Conservation (phyloP, 2,888 invertebrate species). For the Troides helena region DNA sequence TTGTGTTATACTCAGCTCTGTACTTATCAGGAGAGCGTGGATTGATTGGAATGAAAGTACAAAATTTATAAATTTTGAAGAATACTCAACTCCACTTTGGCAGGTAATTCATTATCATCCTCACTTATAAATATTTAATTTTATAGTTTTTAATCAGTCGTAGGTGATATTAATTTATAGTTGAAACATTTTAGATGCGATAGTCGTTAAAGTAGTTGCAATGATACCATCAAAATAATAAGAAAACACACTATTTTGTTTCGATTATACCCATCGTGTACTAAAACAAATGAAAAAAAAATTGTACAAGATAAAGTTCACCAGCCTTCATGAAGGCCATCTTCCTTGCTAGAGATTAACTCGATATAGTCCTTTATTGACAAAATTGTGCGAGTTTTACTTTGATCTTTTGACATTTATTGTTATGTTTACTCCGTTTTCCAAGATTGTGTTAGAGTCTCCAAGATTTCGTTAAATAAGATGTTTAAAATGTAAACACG, state of each 20-base stretch:
- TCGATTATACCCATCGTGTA: no score
- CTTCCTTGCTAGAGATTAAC: neutral
- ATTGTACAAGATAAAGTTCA: neutral
- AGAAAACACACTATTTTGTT: no score
- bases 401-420: neutral
- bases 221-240: no score
- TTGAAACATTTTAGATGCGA: no score
- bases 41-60: slow-evolving; percentile 86
- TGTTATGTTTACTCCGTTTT: neutral
- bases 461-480: no score
- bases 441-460: no score
- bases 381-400: neutral
- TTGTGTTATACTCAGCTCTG: slow-evolving; percentile 81
- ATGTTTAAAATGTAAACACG: no score
- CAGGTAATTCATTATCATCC: slow-evolving; percentile 55
- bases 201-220: no score
- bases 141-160: neutral
- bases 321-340: no score
- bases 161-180: no score
- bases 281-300: neutral
- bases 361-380: neutral
- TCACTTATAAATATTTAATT: neutral
- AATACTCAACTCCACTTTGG: slow-evolving; percentile 85
- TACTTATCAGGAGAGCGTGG: slow-evolving; percentile 83
- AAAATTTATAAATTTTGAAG: slow-evolving; percentile 87